Evolutionary conservation across 2,888 invertebrate species (phyloP), one percentile per base, ranked within the genome.

Genomic region (Siphlonurus alternatus): DNA sequence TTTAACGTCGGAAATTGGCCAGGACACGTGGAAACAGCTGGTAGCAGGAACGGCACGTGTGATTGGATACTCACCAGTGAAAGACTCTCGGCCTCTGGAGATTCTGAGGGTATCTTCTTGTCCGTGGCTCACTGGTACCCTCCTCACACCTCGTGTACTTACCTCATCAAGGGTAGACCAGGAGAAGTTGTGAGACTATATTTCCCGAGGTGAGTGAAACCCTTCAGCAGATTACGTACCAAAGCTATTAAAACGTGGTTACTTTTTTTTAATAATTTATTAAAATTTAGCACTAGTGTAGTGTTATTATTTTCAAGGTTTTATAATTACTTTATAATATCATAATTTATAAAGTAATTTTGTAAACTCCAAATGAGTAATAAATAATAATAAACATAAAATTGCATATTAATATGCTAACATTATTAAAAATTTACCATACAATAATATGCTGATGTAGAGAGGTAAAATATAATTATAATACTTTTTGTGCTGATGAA

Each of bases 1-100:
- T 93, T 94, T 78, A 93, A 93, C 77, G 93, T 93, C 62, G 93
- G 93, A 68, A 92, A 91, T 76, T 93, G 92, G 92, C 93, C 93
- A 0, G 93, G 93, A 0, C 91, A 92, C 75, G 91, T 92, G 62
- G 91, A 93, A 72, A 91, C 92, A 0, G 89, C 90, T 0, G 92
- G 93, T 1, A 88, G 88, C 10, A 25, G 64, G n/a, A 64, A 64
- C 10, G 64, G 92, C 2, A 88, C 88, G 61, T 93, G 93, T 73
- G 90, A 92, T 75, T 93, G 93, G 93, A 77, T 91, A 62, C 80
- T 93, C 61, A 89, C 88, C 64, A 90, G 91, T 61, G 88, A 90
- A 70, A 86, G 88, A 53, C 77, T 93, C 23, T 82, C 84, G 72
- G 83, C 85, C 69, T 86, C 85, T 61, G 88, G 89, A 24, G 89